Base-by-base conservation (phyloP, 1,140 invertebrate genomes). In the Himalopsyche phryganea region DNA sequence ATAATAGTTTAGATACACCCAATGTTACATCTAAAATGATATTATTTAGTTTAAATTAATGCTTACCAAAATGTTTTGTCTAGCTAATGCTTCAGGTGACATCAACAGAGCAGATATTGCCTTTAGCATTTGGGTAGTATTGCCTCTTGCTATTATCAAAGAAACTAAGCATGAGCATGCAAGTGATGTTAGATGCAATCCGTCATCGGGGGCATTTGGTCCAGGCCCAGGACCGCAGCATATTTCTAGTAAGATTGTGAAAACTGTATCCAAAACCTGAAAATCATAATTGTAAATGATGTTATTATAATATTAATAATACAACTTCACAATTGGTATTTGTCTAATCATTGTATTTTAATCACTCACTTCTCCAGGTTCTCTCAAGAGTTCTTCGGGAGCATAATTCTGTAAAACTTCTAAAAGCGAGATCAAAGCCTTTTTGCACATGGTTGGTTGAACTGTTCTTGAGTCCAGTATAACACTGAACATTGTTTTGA, bases 391-490 rank as follows among this genome's bases (percentile, higher is more conserved):
- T 63, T 88, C 89, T 80, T 96, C 92, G 5, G 92, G 92, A 55
- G 85, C 79, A 72, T 93, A 91, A 32, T 92, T 92, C 78, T 97
- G 93, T 48, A 98, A 77, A 54, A 96, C 87, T 78, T 97, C 91
- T 42, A 97, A 77, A 59, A 98, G 77, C 14, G 94, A 92, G 66
- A 83, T 81, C 7, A 98, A 74, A 23, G 93, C 90, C 75, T 90
- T 89, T 35, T 88, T 88, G 80, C 94, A 97, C 50, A 98, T 80
- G 36, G 78, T 74, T 18, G 92, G 88, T 76, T 96, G 89, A 10
- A 85, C 81, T 50, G 80, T 80, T 50, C 90, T 80, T 56, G 92
- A 92, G 70, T 96, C 93, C 66, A 87, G 83, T 59, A 98, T 91
- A 15, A 98, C 77, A 66, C 94, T 89, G 78, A 97, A 96, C 5